Evolutionary conservation across 2,888 invertebrate species (phyloP).

Genomic region (Agrochola lychnidis): DNA sequence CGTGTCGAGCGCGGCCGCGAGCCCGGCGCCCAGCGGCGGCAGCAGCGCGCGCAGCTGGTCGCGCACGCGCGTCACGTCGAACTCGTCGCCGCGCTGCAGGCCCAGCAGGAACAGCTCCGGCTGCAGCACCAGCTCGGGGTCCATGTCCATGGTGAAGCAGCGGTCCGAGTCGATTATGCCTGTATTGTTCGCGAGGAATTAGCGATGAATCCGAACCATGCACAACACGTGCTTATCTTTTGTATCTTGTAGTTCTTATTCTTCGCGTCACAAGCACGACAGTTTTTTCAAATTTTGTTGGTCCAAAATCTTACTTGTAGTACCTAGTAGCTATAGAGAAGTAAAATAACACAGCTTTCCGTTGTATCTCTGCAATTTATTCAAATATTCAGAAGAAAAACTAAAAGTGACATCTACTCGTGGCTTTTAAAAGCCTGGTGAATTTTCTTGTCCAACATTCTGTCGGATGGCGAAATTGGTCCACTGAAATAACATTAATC

Average conservation of each 20-base stretch:
- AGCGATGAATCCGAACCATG: too few species aligned
- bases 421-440: background rate
- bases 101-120: slow-evolving; percentile 90
- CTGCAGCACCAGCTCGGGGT: slow-evolving; percentile 94
- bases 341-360: background rate
- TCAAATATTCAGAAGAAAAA: background rate
- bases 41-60: slow-evolving; percentile 94
- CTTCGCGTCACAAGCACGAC: background rate
- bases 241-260: background rate
- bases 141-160: slow-evolving; percentile 97
- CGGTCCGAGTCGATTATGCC: slow-evolving; percentile 95
- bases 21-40: slow-evolving; percentile 85
- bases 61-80: slow-evolving; percentile 94
- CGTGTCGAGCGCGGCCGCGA: slow-evolving; percentile 54
- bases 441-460: background rate
- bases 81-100: slow-evolving; percentile 94
- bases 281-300: background rate
- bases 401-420: background rate
- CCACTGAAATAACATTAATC: background rate
- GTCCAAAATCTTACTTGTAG: background rate
- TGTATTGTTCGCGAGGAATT: slow-evolving; percentile 67
- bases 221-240: background rate
- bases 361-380: background rate
- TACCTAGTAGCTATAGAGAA: background rate
- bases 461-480: background rate